Base-by-base conservation (phyloP, 1,140 invertebrate genomes). In the Papilio aristodemus region DNA sequence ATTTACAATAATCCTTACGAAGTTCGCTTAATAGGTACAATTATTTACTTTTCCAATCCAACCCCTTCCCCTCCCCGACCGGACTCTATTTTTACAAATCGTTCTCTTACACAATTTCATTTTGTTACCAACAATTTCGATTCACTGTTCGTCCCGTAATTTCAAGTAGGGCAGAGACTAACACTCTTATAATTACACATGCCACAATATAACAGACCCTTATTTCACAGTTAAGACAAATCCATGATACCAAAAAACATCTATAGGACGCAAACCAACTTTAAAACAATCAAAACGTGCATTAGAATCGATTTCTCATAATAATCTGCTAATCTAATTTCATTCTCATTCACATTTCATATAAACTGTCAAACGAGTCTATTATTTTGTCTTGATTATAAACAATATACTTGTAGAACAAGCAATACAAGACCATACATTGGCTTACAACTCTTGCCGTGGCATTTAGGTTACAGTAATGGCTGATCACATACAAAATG, bases 1-100 rank as follows among this genome's bases (percentile, higher is more conserved):
- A 89, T 90, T 86, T 89, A 89, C 88, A 90, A 64, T 19, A 66
- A 68, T 71, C 60, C 72, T 81, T 80, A 81, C 74, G 75, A 72
- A 76, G 79, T 81, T 79, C 63, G 83, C 77, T 89, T 85, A 85
- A 79, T 85, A 86, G 83, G 79, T 87, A 86, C 81, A 82, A 76
- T 83, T 80, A 85, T 78, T 78, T 83, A 81, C 71, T 75, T 82
- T 85, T 71, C 68, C 43, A 60, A 71, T 60, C 71, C 74, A 66
- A 66, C 78, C 74, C 73, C 69, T 59, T 43, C 62, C 69, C 67
- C 43, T 72, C 76, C 62, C 38, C 25, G 11, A 17, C 69, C 63
- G 68, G 74, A 63, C 68, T 70, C 78, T 83, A 81, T 87, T 87
- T 86, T 86, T 88, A 88, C 87, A 89, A 69, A 73, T 76, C 75